These are phyloP conservation scores for Seriola rivoliana DNA, from an alignment of 2,113 vertebrate species.

Conservation along the genomic window DNA sequence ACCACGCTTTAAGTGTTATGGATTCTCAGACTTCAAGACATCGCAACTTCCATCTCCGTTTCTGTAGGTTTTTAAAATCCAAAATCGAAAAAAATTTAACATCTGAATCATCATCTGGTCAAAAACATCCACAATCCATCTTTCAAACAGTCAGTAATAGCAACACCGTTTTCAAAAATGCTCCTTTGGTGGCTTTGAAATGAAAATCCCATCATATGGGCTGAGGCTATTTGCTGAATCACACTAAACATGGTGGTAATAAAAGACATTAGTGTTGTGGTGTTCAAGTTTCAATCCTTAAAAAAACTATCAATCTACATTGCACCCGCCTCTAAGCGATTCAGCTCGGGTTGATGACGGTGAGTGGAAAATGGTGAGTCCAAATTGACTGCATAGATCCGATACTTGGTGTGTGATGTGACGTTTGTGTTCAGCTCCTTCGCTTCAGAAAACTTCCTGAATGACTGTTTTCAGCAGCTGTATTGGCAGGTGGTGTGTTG, in stretches of 20 bases:
- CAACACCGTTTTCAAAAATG: background rate
- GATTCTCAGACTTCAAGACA: background rate
- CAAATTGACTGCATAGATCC: background rate
- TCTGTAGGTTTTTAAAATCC: background rate
- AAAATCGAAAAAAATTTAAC: background rate
- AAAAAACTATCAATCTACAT: background rate
- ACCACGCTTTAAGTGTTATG: slow-evolving; percentile 8
- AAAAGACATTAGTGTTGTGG: slow-evolving; percentile 33
- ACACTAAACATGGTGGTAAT: slow-evolving; percentile 14
- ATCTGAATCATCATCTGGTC: background rate
- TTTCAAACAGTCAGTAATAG: background rate
- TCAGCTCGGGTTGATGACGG: background rate
- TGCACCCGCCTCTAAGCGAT: background rate
- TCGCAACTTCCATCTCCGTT: background rate
- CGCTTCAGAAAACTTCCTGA: background rate
- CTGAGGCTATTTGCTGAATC: background rate
- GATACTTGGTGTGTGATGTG: background rate
- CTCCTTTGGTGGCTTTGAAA: slow-evolving; percentile 2
- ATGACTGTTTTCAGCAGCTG: background rate
- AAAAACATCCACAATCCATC: slow-evolving; percentile 1
- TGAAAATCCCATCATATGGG: background rate
- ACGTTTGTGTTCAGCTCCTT: background rate
- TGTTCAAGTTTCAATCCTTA: background rate
- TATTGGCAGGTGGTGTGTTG: background rate
- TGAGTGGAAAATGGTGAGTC: background rate